A percentile compares a stretch with the other conserved stretches of the same genome.
Evolutionary conservation across 2,888 invertebrate genomes (phyloP).

Genomic region (Spisula solida): DNA sequence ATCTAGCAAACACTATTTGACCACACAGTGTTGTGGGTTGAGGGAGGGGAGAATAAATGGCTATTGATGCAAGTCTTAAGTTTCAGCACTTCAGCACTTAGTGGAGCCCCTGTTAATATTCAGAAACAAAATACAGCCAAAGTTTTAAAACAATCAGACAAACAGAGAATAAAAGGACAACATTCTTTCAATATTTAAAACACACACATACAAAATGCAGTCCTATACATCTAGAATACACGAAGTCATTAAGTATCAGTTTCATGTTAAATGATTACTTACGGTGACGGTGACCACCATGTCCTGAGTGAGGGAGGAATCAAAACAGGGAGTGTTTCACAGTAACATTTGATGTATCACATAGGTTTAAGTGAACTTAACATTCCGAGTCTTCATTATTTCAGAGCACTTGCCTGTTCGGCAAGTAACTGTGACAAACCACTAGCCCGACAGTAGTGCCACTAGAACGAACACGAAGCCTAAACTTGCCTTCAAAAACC

Average conservation of each 20-base stretch:
- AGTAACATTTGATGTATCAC: not conserved
- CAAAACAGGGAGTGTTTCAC: slow-evolving; percentile 33
- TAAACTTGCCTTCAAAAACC: no score
- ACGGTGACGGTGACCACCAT: slow-evolving; percentile 45
- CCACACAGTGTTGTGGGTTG: no score
- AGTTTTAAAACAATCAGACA: not conserved
- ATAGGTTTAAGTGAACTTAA: not conserved
- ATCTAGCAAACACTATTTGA: no score
- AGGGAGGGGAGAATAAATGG: no score
- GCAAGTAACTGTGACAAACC: no score
- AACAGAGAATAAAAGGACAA: not conserved
- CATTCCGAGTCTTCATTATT: not conserved
- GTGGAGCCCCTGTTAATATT: not conserved
- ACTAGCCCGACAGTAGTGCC: no score
- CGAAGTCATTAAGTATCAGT: slow-evolving; percentile 35
- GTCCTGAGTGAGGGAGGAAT: slow-evolving; percentile 48
- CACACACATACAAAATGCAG: slow-evolving; percentile 21
- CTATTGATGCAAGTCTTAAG: no score
- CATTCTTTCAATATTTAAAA: slow-evolving; percentile 23
- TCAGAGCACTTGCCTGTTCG: no score
- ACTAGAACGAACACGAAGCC: no score
- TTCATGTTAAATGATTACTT: slow-evolving; percentile 47
- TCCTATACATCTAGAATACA: slow-evolving; percentile 41
- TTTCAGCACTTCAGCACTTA: no score
- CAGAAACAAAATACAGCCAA: not conserved